Conservation (phyloP, 2,797 vertebrate species). For the Sebastiscus tertius region DNA sequence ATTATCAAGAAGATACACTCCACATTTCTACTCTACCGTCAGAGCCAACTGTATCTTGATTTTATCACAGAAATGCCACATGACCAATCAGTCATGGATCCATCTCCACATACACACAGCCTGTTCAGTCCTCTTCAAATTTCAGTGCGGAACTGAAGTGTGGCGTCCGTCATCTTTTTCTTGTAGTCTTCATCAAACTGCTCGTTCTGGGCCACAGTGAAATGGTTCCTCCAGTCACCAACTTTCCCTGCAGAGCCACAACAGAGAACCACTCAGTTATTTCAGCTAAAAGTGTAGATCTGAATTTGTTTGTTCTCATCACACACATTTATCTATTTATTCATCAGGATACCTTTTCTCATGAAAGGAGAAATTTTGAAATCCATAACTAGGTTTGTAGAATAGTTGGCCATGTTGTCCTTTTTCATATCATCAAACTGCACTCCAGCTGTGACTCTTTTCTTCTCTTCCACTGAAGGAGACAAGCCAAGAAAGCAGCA, state of each 20-base stretch:
- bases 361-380: constrained; percentile 85
- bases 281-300: neutral
- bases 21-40: neutral
- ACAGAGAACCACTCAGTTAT: neutral
- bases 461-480: constrained; percentile 62
- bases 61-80: neutral
- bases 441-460: constrained; percentile 69
- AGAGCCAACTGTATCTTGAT: neutral
- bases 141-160: constrained; percentile 48
- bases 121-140: constrained; percentile 3
- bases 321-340: neutral
- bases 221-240: constrained; percentile 80
- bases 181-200: constrained; percentile 75
- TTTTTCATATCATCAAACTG: constrained; percentile 88
- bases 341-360: constrained; percentile 84
- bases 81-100: neutral
- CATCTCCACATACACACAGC: neutral
- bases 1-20: neutral
- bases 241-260: constrained; percentile 69
- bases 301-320: neutral
- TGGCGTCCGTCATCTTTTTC: constrained; percentile 66
- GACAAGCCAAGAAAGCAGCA: constrained; percentile 64
- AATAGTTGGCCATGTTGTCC: constrained; percentile 64
- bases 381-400: constrained; percentile 73
- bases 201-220: constrained; percentile 72